These are phyloP conservation scores for Brachionichthys hirsutus DNA, from an alignment of 2,113 vertebrate genomes.

Conservation along the genomic window DNA sequence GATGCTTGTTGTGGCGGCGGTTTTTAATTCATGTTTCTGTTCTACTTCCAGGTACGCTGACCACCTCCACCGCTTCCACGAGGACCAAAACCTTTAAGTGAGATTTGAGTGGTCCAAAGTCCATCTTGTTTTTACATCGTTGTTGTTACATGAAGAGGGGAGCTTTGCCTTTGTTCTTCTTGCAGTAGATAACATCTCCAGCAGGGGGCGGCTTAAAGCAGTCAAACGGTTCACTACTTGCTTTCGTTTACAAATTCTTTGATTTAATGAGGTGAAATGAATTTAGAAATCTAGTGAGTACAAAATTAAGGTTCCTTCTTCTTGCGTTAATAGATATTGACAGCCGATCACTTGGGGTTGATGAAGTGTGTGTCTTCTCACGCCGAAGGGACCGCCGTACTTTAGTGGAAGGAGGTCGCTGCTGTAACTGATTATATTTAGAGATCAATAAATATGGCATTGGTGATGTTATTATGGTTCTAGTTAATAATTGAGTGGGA, in stretches of 20 bases:
- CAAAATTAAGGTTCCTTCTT: not conserved
- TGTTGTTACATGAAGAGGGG: no score
- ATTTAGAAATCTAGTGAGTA: not conserved
- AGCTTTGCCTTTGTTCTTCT: constrained; percentile 9
- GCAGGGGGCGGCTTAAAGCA: constrained; percentile 36
- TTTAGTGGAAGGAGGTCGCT: not conserved
- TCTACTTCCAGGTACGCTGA: constrained; percentile 86
- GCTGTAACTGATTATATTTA: not conserved
- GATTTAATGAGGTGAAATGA: not conserved
- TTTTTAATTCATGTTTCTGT: not conserved
- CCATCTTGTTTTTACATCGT: constrained; percentile 5
- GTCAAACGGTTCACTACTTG: not conserved
- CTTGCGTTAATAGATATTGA: constrained; percentile 1
- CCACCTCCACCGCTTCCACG: constrained; percentile 93
- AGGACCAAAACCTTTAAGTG: constrained; percentile 78
- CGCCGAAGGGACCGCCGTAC: constrained; percentile 23
- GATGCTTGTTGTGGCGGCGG: not conserved
- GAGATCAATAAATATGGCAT: not conserved
- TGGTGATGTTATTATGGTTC: constrained; percentile 1
- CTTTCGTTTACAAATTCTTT: not conserved
- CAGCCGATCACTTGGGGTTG: not conserved
- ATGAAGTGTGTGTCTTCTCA: constrained; percentile 6
- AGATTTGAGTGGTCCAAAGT: not conserved
- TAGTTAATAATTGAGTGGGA: not conserved
- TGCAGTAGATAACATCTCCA: constrained; percentile 36